These are phyloP conservation scores for Orchesella flavescens DNA, from an alignment of 2,888 invertebrate species.

Conservation along the genomic window DNA sequence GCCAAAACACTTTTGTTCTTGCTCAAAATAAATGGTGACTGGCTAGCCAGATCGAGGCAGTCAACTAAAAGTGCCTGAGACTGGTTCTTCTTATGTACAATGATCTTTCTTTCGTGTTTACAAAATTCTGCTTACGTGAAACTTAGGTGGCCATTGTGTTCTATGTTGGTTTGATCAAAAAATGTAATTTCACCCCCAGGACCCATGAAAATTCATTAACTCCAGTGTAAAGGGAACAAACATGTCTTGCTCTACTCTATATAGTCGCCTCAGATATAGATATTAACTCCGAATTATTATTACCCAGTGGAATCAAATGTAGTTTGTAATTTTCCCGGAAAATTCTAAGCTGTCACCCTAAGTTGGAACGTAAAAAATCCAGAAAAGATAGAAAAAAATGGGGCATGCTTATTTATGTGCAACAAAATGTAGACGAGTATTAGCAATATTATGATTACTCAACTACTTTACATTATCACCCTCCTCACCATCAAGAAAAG, in stretches of 20 bases:
- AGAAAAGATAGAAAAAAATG: no score
- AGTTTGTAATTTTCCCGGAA: background rate
- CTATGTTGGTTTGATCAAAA: conserved; percentile 1
- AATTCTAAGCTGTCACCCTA: no score
- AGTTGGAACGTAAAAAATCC: no score
- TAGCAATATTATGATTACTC: background rate
- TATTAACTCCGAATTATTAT: conserved; percentile 54
- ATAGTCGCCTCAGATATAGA: conserved; percentile 46
- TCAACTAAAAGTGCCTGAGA: no score
- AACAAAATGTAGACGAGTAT: background rate
- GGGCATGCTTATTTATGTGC: no score
- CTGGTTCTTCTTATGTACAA: no score
- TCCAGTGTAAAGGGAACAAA: conserved; percentile 32
- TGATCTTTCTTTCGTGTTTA: background rate
- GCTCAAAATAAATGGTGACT: no score
- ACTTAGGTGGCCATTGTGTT: background rate
- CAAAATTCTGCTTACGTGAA: no score
- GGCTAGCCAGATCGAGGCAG: no score
- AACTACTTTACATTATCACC: no score
- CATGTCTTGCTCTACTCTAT: conserved; percentile 16
- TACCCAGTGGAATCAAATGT: conserved; percentile 32
- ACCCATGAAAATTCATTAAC: conserved; percentile 58
- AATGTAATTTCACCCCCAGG: conserved; percentile 54
- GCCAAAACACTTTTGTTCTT: background rate
- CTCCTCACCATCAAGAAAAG: no score